These are phyloP conservation scores for Oostethus manadensis DNA, from an alignment of 2,113 vertebrate genomes.

Conservation along the genomic window DNA sequence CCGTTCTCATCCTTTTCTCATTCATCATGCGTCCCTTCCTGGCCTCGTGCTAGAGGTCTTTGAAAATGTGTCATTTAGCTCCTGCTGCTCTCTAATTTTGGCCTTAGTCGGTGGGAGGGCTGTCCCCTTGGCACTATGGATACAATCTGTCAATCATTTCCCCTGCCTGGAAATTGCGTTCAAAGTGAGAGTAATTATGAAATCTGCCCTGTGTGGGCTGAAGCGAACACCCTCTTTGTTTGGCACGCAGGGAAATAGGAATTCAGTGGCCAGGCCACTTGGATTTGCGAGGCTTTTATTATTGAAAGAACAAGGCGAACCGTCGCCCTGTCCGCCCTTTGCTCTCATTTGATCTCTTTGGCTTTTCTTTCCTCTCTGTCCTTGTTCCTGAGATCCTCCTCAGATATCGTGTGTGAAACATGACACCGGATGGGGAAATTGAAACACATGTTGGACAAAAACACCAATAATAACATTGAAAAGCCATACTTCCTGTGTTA, in stretches of 20 bases:
- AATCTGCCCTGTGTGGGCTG: conserved; percentile 62
- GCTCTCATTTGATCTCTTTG: conserved; percentile 24
- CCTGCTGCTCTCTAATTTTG: conserved; percentile 72
- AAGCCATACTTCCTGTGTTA: no score
- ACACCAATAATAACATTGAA: no score
- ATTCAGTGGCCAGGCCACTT: conserved; percentile 40
- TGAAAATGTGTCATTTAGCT: conserved; percentile 71
- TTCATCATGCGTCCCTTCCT: conserved; percentile 70
- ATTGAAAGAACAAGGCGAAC: conserved; percentile 31
- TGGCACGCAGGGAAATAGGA: conserved; percentile 42
- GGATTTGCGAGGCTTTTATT: conserved; percentile 43
- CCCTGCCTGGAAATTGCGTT: conserved; percentile 62
- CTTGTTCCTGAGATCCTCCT: conserved; percentile 2
- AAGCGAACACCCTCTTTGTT: conserved; percentile 47
- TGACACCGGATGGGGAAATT: neutral
- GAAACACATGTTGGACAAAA: no score
- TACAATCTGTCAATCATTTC: conserved; percentile 72
- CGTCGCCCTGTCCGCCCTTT: conserved; percentile 33
- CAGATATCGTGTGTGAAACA: neutral
- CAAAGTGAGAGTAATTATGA: conserved; percentile 71
- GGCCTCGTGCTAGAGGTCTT: conserved; percentile 67
- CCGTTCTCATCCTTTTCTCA: conserved; percentile 67
- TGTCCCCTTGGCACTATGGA: conserved; percentile 58
- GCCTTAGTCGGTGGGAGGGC: conserved; percentile 62
- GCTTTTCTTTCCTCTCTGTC: conserved; percentile 8